These are phyloP conservation scores for Microplitis deprimator DNA, from an alignment of 2,888 invertebrate genomes.

Conservation along the genomic window DNA sequence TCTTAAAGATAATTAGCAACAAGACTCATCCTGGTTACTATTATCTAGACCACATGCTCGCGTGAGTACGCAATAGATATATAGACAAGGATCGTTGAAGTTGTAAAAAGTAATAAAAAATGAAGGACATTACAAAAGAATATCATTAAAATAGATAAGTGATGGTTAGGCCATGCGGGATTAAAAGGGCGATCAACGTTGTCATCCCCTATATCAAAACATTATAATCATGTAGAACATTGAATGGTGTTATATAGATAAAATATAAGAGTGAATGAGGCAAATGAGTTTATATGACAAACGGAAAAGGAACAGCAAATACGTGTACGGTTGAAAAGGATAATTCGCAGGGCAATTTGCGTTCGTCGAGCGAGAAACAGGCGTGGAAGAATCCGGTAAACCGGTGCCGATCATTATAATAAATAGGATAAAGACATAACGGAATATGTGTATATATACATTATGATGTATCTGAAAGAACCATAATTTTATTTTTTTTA, in stretches of 20 bases:
- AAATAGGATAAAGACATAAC: constrained; percentile 64
- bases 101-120: constrained; percentile 9
- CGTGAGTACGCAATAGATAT: constrained; percentile 31
- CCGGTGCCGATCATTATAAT: constrained; percentile 60
- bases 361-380: constrained; percentile 60
- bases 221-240: constrained; percentile 55
- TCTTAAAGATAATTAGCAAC: constrained; percentile 39
- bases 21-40: constrained; percentile 25
- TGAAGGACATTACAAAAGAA: constrained; percentile 35
- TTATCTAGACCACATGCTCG: constrained; percentile 37
- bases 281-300: constrained; percentile 38
- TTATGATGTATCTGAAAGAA: neutral
- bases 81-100: constrained; percentile 16
- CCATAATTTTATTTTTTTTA: neutral
- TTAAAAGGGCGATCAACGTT: constrained; percentile 64
- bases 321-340: constrained; percentile 33
- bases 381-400: constrained; percentile 59
- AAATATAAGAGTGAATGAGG: constrained; percentile 15
- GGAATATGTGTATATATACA: constrained; percentile 58
- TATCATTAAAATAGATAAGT: constrained; percentile 6
- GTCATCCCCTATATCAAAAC: constrained; percentile 61
- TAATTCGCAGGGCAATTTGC: constrained; percentile 58
- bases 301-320: constrained; percentile 29
- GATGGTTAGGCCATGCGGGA: constrained; percentile 36
- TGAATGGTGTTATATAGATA: constrained; percentile 44